Evolutionary conservation across 2,797 vertebrate genomes (phyloP).

Genomic region (Hyperoplus immaculatus): DNA sequence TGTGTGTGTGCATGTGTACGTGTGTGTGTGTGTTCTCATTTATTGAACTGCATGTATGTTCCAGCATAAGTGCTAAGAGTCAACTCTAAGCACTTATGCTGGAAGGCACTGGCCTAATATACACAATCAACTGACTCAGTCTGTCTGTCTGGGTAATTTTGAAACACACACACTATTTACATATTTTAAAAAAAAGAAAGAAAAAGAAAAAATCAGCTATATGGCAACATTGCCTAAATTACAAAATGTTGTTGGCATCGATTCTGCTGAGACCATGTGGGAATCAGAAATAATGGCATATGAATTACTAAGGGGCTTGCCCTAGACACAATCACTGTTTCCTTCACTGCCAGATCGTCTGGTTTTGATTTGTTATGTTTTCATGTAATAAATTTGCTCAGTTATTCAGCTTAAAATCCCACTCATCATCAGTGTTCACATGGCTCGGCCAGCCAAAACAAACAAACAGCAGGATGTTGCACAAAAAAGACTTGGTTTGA

Average conservation of each 20-base stretch:
- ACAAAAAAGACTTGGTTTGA: conserved; percentile 21
- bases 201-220: conserved; percentile 34
- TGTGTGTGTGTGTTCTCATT: conserved; percentile 31
- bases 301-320: conserved; percentile 47
- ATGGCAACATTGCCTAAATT: conserved; percentile 34
- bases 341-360: conserved; percentile 51
- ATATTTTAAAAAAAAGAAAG: conserved; percentile 29
- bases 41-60: conserved; percentile 44
- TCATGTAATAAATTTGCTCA: conserved; percentile 63
- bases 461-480: conserved; percentile 77
- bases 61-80: conserved; percentile 47
- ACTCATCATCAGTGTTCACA: conserved; percentile 71
- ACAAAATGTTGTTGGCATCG: conserved; percentile 49
- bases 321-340: conserved; percentile 56
- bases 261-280: conserved; percentile 44
- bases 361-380: conserved; percentile 68
- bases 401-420: conserved; percentile 65
- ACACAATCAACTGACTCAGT: conserved; percentile 65
- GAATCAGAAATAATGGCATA: conserved; percentile 61
- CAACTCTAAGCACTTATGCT: conserved; percentile 53
- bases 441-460: conserved; percentile 65
- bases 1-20: conserved; percentile 23
- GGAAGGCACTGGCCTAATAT: conserved; percentile 41
- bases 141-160: conserved; percentile 47
- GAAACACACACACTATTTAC: conserved; percentile 50